Evolutionary conservation across 2,888 invertebrate species (phyloP), one percentile per base, ranked within the genome.

Genomic region (Scaeva pyrastri): DNA sequence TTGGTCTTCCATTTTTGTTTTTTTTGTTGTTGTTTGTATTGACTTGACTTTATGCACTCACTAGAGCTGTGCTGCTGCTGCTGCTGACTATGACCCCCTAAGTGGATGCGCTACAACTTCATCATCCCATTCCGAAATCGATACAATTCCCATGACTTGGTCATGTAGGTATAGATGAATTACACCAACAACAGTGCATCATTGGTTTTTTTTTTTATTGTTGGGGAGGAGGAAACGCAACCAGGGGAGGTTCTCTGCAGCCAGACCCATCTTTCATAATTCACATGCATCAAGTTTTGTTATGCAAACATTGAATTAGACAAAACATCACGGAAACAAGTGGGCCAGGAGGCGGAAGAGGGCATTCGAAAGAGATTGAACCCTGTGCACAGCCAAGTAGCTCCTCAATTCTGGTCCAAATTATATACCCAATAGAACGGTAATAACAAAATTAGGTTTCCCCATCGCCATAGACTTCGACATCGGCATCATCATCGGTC

Each of bases 361-460:
- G 14, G 66, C 23, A 68, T 14, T 31, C 21, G 58, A 50, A 52
- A 71, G 58, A 64, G 72, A 68, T 70, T 79, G 75, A 84, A 75
- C 72, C 62, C 77, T 66, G 48, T 66, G 58, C 70, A 77, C 73
- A 68, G 68, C 52, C 74, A 78, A 86, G 86, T 86, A 86, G 86
- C 86, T 86, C 70, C 82, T 86, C 82, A 81, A 86, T 82, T 82
- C 86, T 82, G 82, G 74, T 77, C 82, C 73, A 86, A 86, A 86
- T 86, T 86, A 86, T 86, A 86, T 86, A 82, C 82, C 82, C 82
- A 82, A 86, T 86, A 86, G 86, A 86, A 86, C 86, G 86, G 82
- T 82, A 86, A 86, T 86, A 86, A 86, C 82, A 86, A 86, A 86
- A 86, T 86, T 82, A 86, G 86, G 82, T 86, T 86, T 82, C 86